These are phyloP conservation scores for Synergus umbraculus DNA, from an alignment of 2,888 invertebrate genomes.

Conservation along the genomic window DNA sequence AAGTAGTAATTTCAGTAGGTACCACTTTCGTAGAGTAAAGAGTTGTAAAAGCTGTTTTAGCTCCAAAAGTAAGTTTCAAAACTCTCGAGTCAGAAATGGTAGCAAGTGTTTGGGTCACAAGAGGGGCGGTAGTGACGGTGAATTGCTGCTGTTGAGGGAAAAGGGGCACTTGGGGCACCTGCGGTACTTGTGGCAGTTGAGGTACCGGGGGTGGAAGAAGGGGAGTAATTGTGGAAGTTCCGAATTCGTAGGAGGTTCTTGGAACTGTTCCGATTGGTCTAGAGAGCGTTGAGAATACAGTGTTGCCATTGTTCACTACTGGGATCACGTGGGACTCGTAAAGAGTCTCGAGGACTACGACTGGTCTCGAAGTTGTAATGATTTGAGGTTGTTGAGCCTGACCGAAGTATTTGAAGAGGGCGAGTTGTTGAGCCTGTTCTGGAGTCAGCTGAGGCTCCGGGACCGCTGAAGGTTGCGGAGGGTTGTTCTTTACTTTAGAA, in stretches of 20 bases:
- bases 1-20: constrained; percentile 90
- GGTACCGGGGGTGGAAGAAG: constrained; percentile 64
- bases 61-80: constrained; percentile 92
- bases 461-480: constrained; percentile 52
- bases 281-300: constrained; percentile 88
- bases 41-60: constrained; percentile 92
- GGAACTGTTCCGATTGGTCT: constrained; percentile 88
- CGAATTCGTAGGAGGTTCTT: constrained; percentile 88
- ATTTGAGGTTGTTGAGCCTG: constrained; percentile 81
- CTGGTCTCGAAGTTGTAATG: constrained; percentile 88
- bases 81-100: constrained; percentile 90
- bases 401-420: constrained; percentile 84
- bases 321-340: constrained; percentile 91
- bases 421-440: constrained; percentile 87
- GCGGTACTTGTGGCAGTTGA: constrained; percentile 52
- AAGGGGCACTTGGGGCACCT: constrained; percentile 73
- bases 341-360: constrained; percentile 86
- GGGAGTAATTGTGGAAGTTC: constrained; percentile 84
- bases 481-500: constrained; percentile 79
- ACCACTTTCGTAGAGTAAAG: constrained; percentile 90
- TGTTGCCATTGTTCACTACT: constrained; percentile 86
- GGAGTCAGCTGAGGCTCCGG: constrained; percentile 70
- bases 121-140: constrained; percentile 87
- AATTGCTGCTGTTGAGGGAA: constrained; percentile 83
- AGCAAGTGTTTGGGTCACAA: constrained; percentile 88